Percentiles rank a stretch among this genome's conserved stretches.
phyloP scores from a whole-genome alignment of 30 jellyfish, hydroid and myxozoan species.

The Chrysaora quinquecirrha region DNA sequence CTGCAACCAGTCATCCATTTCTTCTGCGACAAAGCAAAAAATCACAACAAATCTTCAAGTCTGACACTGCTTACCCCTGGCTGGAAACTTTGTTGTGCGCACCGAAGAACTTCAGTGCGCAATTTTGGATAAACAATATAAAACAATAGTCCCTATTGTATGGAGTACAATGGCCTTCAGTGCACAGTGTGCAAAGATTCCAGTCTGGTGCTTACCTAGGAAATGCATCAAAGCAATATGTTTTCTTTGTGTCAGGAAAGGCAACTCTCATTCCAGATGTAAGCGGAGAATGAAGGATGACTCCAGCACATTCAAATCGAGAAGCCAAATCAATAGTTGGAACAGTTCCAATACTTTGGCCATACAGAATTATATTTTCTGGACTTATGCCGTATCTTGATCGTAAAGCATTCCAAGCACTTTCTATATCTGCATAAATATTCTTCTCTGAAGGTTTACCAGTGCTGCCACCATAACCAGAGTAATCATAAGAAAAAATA shows the following conservation, averaged over 20 bases:
- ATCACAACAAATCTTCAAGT: too few relatives aligned
- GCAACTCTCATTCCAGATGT: slow-evolving; percentile 99
- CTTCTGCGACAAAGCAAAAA: too few relatives aligned
- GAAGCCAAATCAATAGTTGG: slow-evolving; percentile 98
- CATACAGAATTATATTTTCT: slow-evolving; percentile 86
- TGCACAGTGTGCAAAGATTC: too few relatives aligned
- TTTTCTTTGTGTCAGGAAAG: slow-evolving; percentile 95
- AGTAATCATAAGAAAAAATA: slow-evolving; percentile 94
- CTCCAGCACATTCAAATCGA: slow-evolving; percentile 98
- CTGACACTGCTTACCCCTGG: too few relatives aligned
- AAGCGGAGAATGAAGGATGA: slow-evolving; percentile 94
- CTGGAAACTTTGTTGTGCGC: too few relatives aligned
- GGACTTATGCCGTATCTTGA: slow-evolving; percentile 97
- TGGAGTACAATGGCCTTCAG: too few relatives aligned
- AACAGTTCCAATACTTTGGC: slow-evolving; percentile 99
- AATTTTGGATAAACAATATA: too few relatives aligned
- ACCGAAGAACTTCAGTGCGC: too few relatives aligned
- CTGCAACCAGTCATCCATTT: too few relatives aligned
- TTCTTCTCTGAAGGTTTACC: slow-evolving; percentile 97
- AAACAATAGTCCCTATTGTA: too few relatives aligned
- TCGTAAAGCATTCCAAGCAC: slow-evolving; percentile 97
- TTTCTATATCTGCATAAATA: slow-evolving; percentile 90
- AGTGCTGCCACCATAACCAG: slow-evolving; percentile 98
- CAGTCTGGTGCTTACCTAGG: slow-evolving; percentile 97
- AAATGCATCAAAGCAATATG: slow-evolving; percentile 96